Evolutionary conservation across 1,140 invertebrate genomes (phyloP), one percentile per base, ranked within the genome.

Genomic region (Bacillus rossius): DNA sequence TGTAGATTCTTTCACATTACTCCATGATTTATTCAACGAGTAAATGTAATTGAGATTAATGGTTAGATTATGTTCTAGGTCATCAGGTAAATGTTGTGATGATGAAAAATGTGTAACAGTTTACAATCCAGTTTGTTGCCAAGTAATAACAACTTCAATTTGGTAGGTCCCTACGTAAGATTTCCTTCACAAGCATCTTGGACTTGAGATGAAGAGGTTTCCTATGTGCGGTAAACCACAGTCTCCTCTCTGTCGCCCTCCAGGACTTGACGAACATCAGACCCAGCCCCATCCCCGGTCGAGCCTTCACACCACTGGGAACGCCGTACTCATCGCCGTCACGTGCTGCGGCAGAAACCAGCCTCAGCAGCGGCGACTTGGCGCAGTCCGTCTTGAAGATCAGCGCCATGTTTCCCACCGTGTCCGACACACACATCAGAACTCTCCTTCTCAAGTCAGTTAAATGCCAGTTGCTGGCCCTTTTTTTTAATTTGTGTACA

Each of bases 391-490:
- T 92, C 16, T 78, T 83, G 26, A 93, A 91, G 74, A 90, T 94
- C 62, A 85, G 88, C 71, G 84, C 89, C n/a, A 89, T 93, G 84
- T 95, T 95, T 72, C 91, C 91, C 13, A 94, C 91, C 8, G 92
- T 92, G 37, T 84, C 87, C 48, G 92, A 96, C 69, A 87, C 85
- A 23, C 91, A 94, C 67, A 92, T 96, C 65, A 84, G 87, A 65
- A 80, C 92, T 56, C 79, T 94, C 59, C 73, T 94, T 22, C 91
- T 92, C 73, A 93, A 94, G 91, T 94, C 81, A 87, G 84, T 76
- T 51, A 61, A 10, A 34, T 34, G 29, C 29, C 25, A 61, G 41
- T n/a, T n/a, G n/a, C n/a, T 56, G 14, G 17, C 38, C 56, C 23
- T 2, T 22, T n/a, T 17, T 51, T 37, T 57, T 23, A 20, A 61